phyloP scores from a whole-genome alignment of 2,797 vertebrate genomes.

The Galagoides demidoff region DNA sequence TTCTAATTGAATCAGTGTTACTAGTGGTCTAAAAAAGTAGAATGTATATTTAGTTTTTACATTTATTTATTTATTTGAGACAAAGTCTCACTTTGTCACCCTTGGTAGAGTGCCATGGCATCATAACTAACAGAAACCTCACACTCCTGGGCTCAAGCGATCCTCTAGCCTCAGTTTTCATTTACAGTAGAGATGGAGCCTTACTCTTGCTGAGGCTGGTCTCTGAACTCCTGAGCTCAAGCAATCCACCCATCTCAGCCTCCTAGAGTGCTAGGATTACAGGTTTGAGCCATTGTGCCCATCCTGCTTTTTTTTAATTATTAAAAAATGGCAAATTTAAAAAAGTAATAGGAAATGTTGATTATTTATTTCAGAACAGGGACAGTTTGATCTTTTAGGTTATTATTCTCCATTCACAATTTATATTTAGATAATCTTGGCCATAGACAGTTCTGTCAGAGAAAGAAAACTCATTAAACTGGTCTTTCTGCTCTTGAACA shows the following conservation, averaged over 20 bases:
- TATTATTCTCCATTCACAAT: neutral
- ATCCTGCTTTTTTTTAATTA: neutral
- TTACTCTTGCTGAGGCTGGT: too few relatives aligned
- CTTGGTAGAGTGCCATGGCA: too few relatives aligned
- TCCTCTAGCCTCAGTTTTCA: too few relatives aligned
- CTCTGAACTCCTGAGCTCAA: too few relatives aligned
- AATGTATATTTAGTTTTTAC: neutral
- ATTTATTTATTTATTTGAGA: too few relatives aligned
- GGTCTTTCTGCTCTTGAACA: constrained; percentile 1
- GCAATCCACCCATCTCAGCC: too few relatives aligned
- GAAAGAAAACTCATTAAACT: constrained; percentile 25
- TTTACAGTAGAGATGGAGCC: too few relatives aligned
- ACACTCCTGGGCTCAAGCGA: too few relatives aligned
- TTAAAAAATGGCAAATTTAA: constrained; percentile 6
- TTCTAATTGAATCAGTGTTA: neutral
- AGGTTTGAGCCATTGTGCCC: too few relatives aligned
- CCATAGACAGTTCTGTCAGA: neutral
- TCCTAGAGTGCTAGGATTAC: too few relatives aligned
- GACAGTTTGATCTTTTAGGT: neutral
- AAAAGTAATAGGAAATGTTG: neutral
- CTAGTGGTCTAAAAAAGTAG: neutral
- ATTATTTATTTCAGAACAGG: neutral
- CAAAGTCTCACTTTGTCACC: too few relatives aligned
- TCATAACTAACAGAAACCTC: too few relatives aligned
- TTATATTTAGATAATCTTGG: neutral